Evolutionary conservation across 2,888 invertebrate species (phyloP).

Genomic region (Gastracanthus pulcherrimus): DNA sequence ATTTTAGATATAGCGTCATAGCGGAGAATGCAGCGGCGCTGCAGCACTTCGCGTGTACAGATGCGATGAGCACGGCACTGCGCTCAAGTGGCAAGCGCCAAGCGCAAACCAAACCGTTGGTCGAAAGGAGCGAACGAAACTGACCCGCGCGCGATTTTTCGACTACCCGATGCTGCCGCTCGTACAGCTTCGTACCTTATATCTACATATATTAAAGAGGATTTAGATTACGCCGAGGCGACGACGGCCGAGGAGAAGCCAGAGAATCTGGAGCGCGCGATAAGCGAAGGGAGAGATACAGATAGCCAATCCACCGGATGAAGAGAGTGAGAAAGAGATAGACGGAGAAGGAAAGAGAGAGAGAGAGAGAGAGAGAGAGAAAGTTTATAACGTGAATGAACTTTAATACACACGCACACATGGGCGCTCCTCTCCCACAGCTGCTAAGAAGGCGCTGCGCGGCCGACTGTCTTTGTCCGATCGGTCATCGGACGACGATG

Average conservation of each 20-base stretch:
- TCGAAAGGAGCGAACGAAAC: too few relatives aligned
- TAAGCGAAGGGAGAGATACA: not conserved
- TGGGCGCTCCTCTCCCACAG: not conserved
- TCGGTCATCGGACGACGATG: not conserved
- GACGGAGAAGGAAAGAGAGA: not conserved
- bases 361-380: not conserved
- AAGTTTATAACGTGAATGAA: not conserved
- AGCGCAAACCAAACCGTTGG: not conserved
- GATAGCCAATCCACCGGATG: not conserved
- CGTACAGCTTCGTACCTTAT: too few relatives aligned
- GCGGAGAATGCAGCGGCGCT: too few relatives aligned
- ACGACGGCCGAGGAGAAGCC: not conserved
- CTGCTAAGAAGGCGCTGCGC: not conserved
- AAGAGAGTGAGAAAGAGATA: not conserved
- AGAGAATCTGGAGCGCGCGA: not conserved
- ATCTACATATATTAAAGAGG: too few relatives aligned
- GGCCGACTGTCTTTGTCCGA: conserved; percentile 24
- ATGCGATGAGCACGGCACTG: not conserved
- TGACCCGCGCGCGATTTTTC: not conserved
- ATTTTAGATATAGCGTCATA: conserved; percentile 21
- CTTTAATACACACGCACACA: not conserved
- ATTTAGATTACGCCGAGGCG: not conserved
- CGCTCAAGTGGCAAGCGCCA: not conserved
- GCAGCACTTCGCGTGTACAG: not conserved
- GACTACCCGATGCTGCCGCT: not conserved